A percentile compares a stretch with the other conserved stretches of the same genome.
These are phyloP conservation scores for Zelleria hepariella DNA, from an alignment of 2,888 invertebrate species.

Conservation along the genomic window DNA sequence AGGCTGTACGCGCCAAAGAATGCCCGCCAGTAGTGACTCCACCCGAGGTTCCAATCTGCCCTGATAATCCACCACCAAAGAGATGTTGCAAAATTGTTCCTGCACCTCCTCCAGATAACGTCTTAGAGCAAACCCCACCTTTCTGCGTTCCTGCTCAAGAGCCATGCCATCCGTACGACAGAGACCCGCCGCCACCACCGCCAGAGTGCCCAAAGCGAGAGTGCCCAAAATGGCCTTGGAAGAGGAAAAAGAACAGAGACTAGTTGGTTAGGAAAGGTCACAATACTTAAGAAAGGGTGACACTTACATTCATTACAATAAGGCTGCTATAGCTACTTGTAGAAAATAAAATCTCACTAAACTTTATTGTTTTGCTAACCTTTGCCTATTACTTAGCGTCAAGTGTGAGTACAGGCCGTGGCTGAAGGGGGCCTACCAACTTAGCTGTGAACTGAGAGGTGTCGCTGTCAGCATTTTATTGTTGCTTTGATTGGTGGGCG, in stretches of 20 bases:
- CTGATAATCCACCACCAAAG: neutral
- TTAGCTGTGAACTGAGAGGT: too few species aligned
- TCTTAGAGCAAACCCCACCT: neutral
- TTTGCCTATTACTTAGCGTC: too few species aligned
- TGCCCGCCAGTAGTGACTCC: neutral
- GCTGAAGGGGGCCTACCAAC: too few species aligned
- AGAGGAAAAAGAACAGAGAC: neutral
- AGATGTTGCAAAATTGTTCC: neutral
- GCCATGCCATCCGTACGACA: neutral
- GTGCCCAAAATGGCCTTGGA: neutral
- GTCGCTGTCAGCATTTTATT: too few species aligned
- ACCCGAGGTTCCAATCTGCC: neutral
- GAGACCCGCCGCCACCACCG: neutral
- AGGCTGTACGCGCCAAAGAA: neutral
- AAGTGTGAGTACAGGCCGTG: too few species aligned
- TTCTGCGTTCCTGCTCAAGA: neutral
- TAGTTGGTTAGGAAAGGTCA: neutral
- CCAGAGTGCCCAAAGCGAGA: neutral
- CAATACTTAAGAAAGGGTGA: neutral
- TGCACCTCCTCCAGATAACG: neutral
- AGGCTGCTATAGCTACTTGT: too few species aligned
- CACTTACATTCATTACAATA: too few species aligned
- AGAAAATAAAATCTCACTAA: too few species aligned
- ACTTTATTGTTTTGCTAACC: too few species aligned
- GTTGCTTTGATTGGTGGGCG: too few species aligned